Conservation (phyloP, 2,113 vertebrate species). For the Zingel zingel region DNA sequence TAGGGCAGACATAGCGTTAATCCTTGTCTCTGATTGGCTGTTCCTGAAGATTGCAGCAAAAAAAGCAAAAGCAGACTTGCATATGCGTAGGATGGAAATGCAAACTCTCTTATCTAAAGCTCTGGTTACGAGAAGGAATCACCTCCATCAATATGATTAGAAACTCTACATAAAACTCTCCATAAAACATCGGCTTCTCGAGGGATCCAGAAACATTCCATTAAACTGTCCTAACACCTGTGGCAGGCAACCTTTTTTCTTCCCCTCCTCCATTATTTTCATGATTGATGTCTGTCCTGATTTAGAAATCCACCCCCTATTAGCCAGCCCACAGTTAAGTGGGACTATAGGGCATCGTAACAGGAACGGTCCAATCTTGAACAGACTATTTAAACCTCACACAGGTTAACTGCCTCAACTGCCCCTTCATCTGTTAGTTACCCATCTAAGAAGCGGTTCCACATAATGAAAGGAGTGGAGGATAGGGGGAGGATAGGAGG, state of each 20-base stretch:
- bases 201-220: conserved; percentile 50
- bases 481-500: neutral
- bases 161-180: conserved; percentile 31
- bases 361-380: conserved; percentile 32
- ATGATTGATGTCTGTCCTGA: conserved; percentile 59
- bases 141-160: conserved; percentile 31
- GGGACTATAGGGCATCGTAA: conserved; percentile 21
- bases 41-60: neutral
- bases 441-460: conserved; percentile 22
- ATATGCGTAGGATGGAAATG: neutral
- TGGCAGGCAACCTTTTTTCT: conserved; percentile 34
- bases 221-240: conserved; percentile 62
- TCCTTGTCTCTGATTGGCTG: too few relatives aligned
- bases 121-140: conserved; percentile 6
- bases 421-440: conserved; percentile 52
- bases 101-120: neutral
- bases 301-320: conserved; percentile 48
- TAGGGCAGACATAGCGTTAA: neutral
- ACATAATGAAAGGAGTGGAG: conserved; percentile 5
- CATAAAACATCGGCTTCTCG: conserved; percentile 34
- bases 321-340: conserved; percentile 42
- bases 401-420: conserved; percentile 70
- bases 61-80: neutral
- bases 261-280: conserved; percentile 42
- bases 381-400: conserved; percentile 67